phyloP scores from a whole-genome alignment of 2,797 vertebrate genomes.

The Paramormyrops hopkinsi region DNA sequence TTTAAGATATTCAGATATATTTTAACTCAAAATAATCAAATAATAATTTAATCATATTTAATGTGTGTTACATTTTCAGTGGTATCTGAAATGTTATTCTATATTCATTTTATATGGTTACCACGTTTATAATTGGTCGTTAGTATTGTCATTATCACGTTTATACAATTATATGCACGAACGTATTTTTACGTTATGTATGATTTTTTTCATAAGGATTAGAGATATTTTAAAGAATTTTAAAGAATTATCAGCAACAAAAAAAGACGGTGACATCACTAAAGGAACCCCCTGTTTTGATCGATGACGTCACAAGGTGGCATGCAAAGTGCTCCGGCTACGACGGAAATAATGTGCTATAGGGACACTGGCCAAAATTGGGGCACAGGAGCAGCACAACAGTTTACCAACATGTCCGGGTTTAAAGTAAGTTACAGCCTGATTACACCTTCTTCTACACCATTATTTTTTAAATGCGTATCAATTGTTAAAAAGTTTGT shows the following conservation, averaged over 20 bases:
- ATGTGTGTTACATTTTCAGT: neutral
- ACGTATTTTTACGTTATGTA: neutral
- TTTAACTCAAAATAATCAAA: neutral
- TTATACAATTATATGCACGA: neutral
- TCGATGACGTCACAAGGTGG: constrained; percentile 21
- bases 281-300: constrained; percentile 28
- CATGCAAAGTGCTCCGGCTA: constrained; percentile 11
- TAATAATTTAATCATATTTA: neutral
- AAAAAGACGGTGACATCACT: constrained; percentile 20
- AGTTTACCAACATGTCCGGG: neutral
- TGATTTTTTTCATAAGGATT: neutral
- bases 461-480: neutral
- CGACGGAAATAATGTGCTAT: constrained; percentile 9
- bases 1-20: neutral
- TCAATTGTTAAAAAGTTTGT: constrained; percentile 2
- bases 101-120: neutral
- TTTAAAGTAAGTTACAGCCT: constrained; percentile 13
- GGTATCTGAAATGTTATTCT: neutral
- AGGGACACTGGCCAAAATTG: constrained; percentile 2
- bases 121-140: neutral
- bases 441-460: neutral
- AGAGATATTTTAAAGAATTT: neutral
- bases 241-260: neutral
- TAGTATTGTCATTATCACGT: neutral
- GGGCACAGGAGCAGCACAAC: neutral